phyloP scores from a whole-genome alignment of 2,888 invertebrate genomes.

The Rugalucina vietnamica region DNA sequence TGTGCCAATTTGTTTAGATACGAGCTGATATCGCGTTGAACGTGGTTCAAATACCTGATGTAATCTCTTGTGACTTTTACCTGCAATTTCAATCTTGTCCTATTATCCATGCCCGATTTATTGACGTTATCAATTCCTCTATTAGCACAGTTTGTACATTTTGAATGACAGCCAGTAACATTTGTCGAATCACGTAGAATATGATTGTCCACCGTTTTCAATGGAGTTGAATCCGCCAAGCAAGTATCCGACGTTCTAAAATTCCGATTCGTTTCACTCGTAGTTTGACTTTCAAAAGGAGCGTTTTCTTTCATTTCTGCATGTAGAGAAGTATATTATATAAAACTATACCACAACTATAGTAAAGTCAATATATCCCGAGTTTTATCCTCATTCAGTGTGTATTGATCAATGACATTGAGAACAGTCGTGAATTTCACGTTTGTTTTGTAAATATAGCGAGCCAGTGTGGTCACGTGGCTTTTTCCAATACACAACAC shows the following conservation, averaged over 20 bases:
- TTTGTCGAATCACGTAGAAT: not conserved
- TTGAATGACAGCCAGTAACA: not conserved
- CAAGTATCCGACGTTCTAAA: not conserved
- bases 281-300: not conserved
- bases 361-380: not conserved
- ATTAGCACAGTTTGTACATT: not conserved
- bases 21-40: conserved; percentile 45
- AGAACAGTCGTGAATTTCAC: not conserved
- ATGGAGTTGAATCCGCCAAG: not conserved
- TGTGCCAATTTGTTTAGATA: conserved; percentile 48
- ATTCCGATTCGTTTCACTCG: not conserved
- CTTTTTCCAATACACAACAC: not conserved
- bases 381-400: too few species aligned
- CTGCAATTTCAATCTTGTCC: not conserved
- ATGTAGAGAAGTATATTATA: too few species aligned
- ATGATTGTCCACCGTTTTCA: not conserved
- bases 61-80: conserved; percentile 19
- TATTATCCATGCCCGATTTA: not conserved
- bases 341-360: not conserved
- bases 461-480: not conserved
- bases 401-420: not conserved
- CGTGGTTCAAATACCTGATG: conserved; percentile 48
- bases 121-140: not conserved
- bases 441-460: conserved; percentile 7
- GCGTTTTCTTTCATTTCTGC: conserved; percentile 6